These are phyloP conservation scores for Isoperla grammatica DNA, from an alignment of 2,888 invertebrate species.

Conservation along the genomic window DNA sequence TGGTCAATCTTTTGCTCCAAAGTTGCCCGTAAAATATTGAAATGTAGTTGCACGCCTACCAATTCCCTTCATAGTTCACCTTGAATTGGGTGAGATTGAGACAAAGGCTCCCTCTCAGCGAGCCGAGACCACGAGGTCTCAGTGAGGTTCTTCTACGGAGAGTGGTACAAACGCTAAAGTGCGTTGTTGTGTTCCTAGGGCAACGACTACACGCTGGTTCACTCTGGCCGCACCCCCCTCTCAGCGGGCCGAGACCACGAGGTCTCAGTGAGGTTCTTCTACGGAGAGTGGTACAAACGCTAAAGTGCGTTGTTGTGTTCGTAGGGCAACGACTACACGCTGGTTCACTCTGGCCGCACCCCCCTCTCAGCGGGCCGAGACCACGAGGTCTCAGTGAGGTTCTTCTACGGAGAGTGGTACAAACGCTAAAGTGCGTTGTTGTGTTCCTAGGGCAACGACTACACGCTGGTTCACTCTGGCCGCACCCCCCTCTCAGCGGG, in stretches of 20 bases:
- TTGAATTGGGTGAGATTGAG: no score
- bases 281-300: slow-evolving; percentile 67
- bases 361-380: slow-evolving; percentile 46
- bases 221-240: slow-evolving; percentile 45
- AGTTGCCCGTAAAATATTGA: no score
- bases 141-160: slow-evolving; percentile 65
- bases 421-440: no score
- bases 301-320: no score
- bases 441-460: slow-evolving; percentile 67
- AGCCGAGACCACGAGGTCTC: slow-evolving; percentile 50
- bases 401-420: slow-evolving; percentile 73
- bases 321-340: slow-evolving; percentile 66
- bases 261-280: slow-evolving; percentile 59
- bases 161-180: slow-evolving; percentile 67
- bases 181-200: no score
- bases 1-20: no score
- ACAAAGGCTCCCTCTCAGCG: slow-evolving; percentile 43
- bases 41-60: no score
- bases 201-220: slow-evolving; percentile 61
- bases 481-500: slow-evolving; percentile 44
- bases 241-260: slow-evolving; percentile 49
- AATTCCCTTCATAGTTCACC: no score
- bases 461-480: slow-evolving; percentile 56
- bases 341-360: slow-evolving; percentile 52
- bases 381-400: slow-evolving; percentile 54